Percentiles rank a stretch among this genome's conserved stretches.
Evolutionary conservation across 2,113 vertebrate genomes (phyloP).

Genomic region (Paedocypris sp.): DNA sequence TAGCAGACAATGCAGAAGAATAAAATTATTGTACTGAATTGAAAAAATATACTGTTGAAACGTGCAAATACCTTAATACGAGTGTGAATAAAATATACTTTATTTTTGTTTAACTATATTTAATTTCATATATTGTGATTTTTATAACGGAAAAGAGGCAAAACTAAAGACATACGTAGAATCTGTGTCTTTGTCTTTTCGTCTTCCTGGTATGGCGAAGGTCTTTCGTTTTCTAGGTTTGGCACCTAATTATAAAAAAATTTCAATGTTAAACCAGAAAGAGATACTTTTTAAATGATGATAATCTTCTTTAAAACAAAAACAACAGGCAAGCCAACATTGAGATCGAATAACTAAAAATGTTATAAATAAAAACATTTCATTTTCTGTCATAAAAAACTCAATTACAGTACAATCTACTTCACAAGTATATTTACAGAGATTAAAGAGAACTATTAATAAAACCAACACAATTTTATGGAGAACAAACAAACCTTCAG

Average conservation of each 20-base stretch:
- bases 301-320: background rate
- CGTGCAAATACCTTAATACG: too few relatives aligned
- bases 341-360: background rate
- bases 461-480: too few relatives aligned
- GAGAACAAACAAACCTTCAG: conserved; percentile 90
- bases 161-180: conserved; percentile 71
- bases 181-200: conserved; percentile 92
- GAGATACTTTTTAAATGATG: background rate
- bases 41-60: too few relatives aligned
- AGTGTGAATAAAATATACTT: too few relatives aligned
- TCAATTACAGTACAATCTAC: too few relatives aligned
- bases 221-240: conserved; percentile 88
- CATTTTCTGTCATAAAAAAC: too few relatives aligned
- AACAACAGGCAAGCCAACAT: background rate
- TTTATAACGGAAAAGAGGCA: too few relatives aligned
- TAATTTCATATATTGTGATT: too few relatives aligned
- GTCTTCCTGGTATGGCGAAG: conserved; percentile 83
- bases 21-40: background rate
- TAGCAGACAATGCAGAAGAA: background rate
- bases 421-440: background rate
- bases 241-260: too few relatives aligned
- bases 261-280: too few relatives aligned
- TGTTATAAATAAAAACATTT: too few relatives aligned
- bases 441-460: background rate
- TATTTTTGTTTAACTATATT: too few relatives aligned